Evolutionary conservation across 2,113 vertebrate species (phyloP), one percentile per base, ranked within the genome.

Genomic region (Paedocypris sp.): DNA sequence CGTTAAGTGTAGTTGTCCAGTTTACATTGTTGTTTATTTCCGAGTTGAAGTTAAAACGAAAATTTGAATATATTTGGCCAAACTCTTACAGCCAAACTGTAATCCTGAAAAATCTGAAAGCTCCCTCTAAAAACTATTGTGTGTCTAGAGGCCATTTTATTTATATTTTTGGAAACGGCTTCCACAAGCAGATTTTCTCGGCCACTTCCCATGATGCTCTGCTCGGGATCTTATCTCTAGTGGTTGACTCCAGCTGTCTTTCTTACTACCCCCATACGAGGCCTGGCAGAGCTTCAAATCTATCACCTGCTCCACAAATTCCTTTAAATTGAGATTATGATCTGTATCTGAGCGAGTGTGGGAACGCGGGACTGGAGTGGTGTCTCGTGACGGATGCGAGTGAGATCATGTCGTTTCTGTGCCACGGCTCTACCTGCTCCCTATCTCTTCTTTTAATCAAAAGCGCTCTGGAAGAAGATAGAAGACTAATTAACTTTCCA

Each of bases 271-370:
- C 53, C 39, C 54, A 58, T 45, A 43, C 39, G 32, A 58, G 39
- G 39, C 12, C 26, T 58, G 39, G 54, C 54, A 43, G 39, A 58
- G 26, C 18, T 58, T 58, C 54, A 58, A 29, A 28, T 58, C 39
- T 29, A 31, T 58, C 54, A 58, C 54, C 54, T 58, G 54, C 39
- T 58, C 18, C 22, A 31, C 13, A 57, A 29, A 57, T 57, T 57
- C 53, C 26, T 31, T 42, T 31, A 57, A 15, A 28, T 57, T 28
- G 52, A 56, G 54, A 58, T 22, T 31, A 39, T 31, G 54, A 58
- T 58, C 39, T 31, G 54, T 4, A 26, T 13, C 22, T 18, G 22
- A 28, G 36, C 25, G 26, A 38, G 15, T 57, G 38, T 58, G 54
- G 54, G 54, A 57, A 57, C 32, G 15, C 23, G 54, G 26, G 38